phyloP scores from a whole-genome alignment of 2,113 vertebrate species.

The Phalacrocorax aristotelis region DNA sequence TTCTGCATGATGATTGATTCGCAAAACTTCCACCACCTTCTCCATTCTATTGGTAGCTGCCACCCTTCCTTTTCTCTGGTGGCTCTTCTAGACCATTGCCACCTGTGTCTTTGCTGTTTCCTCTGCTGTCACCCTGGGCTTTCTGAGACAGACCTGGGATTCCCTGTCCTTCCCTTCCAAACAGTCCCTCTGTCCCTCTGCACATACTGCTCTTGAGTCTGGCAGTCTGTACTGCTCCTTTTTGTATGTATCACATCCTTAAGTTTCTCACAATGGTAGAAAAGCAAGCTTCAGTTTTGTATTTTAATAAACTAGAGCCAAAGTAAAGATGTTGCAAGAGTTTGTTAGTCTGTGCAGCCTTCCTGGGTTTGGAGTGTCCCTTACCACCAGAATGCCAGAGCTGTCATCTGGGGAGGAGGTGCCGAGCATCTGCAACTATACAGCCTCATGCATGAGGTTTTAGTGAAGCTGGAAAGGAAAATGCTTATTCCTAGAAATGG shows the following conservation, averaged over 20 bases:
- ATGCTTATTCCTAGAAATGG: not conserved
- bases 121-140: not conserved
- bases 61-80: not conserved
- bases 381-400: not conserved
- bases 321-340: not conserved
- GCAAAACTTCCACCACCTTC: not conserved
- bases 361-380: not conserved
- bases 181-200: not conserved
- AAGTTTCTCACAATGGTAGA: not conserved
- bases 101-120: not conserved
- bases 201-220: not conserved
- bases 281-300: not conserved
- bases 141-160: not conserved
- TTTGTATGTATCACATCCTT: not conserved
- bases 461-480: not conserved
- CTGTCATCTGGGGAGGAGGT: not conserved
- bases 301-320: not conserved
- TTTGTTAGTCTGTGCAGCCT: not conserved
- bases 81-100: not conserved
- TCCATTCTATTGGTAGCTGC: rapidly evolving
- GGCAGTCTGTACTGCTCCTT: not conserved
- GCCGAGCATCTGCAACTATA: rapidly evolving
- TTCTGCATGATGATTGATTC: not conserved
- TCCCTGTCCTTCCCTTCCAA: not conserved
- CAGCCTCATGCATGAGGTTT: not conserved